Evolutionary conservation across 2,797 vertebrate genomes (phyloP), one percentile per base, ranked within the genome.

Genomic region (Pipistrellus pipistrellus): DNA sequence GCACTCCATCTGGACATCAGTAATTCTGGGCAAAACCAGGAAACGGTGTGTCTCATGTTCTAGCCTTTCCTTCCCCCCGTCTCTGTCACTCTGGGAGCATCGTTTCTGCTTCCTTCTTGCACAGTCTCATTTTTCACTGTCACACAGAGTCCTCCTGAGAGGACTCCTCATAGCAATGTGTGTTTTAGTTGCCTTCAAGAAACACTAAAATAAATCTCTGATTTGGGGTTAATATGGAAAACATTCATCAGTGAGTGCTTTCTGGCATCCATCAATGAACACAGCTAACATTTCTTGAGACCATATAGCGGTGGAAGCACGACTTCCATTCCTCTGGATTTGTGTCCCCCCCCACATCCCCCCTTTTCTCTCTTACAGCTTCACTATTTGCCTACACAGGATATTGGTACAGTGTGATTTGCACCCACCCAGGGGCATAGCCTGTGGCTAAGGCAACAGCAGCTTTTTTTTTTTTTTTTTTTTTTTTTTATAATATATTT

Each of bases 131-230:
- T 83, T 88, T 80, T 48, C 27, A 38, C 46, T n/a, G 27, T 51
- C 44, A 32, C 21, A 38, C 9, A 62, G 55, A 86, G 25, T 78
- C 44, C 59, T 53, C 71, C 35, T 59, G 35, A 53, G 25, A 6
- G 32, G 1, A 18, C 3, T 41, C 21, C 13, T 30, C 53, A 57
- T 32, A 64, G n/a, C 17, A 51, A 20, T 71, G 27, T 57, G 14
- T 55, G 35, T 84, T 88, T 92, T 83, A 85, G 23, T 72, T 81
- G 23, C 48, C 77, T 83, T 86, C 57, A 59, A 87, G 57, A 69
- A 48, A 93, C 27, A 69, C 32, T 66, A 78, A 90, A 88, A 35
- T 38, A n/a, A 85, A 71, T 88, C 44, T 93, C 73, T 77, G 38
- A 88, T 72, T 78, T 85, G 38, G 8, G 20, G 23, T 80, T 73